Conservation (phyloP, 2,113 vertebrate genomes). For the Sapayoa aenigma region DNA sequence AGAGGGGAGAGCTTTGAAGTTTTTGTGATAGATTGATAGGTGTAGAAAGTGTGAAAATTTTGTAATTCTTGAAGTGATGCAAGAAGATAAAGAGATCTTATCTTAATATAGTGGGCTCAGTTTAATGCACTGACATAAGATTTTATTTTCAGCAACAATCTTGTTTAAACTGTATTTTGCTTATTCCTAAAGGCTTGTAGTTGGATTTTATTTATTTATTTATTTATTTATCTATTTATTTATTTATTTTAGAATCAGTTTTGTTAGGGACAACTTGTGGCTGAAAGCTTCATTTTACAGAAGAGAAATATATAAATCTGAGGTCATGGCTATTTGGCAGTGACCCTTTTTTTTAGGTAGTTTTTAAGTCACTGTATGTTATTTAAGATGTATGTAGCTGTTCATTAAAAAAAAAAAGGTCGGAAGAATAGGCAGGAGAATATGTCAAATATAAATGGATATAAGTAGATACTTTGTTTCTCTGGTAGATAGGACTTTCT, state of each 20-base stretch:
- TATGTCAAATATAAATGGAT: not conserved
- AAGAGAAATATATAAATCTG: not conserved
- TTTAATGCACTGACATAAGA: not conserved
- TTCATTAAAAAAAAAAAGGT: not conserved
- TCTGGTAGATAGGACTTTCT: not conserved
- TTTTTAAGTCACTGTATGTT: not conserved
- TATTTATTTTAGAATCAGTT: no score
- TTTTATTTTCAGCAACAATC: not conserved
- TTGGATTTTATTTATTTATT: no score
- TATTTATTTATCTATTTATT: no score
- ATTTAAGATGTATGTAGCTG: not conserved
- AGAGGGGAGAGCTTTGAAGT: not conserved
- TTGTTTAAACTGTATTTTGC: not conserved
- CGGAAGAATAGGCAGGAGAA: not conserved
- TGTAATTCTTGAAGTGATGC: not conserved
- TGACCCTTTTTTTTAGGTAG: not conserved
- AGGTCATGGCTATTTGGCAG: not conserved
- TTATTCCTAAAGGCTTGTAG: not conserved
- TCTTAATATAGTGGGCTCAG: not conserved
- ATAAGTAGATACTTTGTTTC: not conserved
- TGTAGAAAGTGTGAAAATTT: not conserved
- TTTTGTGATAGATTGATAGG: not conserved
- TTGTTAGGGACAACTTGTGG: not conserved
- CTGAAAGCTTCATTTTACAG: not conserved
- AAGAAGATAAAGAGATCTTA: not conserved